These are phyloP conservation scores for Phylloscopus whistleri DNA, from an alignment of 2,113 vertebrate genomes.

Conservation along the genomic window DNA sequence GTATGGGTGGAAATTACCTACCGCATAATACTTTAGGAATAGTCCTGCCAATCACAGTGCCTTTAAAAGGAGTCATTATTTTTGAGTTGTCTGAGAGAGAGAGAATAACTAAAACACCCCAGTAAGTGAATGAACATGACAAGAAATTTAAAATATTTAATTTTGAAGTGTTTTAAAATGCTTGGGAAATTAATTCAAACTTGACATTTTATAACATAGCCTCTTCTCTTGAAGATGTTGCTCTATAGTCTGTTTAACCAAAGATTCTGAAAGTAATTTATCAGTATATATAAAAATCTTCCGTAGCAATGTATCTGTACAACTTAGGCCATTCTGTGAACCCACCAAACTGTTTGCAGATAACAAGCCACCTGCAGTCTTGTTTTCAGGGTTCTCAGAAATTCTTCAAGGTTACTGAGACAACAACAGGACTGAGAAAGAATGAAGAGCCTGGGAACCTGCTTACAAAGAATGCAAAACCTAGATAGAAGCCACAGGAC, in stretches of 20 bases:
- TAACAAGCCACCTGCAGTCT: too few relatives aligned
- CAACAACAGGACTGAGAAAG: too few relatives aligned
- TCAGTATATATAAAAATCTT: background rate
- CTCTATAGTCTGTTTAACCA: background rate
- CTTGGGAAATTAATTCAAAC: background rate
- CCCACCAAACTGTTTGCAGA: too few relatives aligned
- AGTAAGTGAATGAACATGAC: background rate
- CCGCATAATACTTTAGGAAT: background rate
- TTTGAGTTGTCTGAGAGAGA: conserved; percentile 13
- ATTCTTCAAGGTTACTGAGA: too few relatives aligned
- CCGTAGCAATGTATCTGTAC: too few relatives aligned
- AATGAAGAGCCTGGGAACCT: too few relatives aligned
- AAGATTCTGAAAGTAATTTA: background rate
- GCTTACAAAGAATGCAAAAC: too few relatives aligned
- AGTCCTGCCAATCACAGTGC: conserved; percentile 1
- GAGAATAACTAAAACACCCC: background rate
- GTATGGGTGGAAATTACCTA: background rate
- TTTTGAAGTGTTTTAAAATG: background rate
- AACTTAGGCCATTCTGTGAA: too few relatives aligned
- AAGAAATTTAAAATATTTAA: background rate
- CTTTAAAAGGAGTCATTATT: conserved; percentile 35
- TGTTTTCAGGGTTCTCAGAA: too few relatives aligned
- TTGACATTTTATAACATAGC: background rate
- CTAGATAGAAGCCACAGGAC: too few relatives aligned
- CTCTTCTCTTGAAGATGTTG: background rate